Conservation (phyloP, 2,113 vertebrate genomes). For the Hemicordylus capensis region DNA sequence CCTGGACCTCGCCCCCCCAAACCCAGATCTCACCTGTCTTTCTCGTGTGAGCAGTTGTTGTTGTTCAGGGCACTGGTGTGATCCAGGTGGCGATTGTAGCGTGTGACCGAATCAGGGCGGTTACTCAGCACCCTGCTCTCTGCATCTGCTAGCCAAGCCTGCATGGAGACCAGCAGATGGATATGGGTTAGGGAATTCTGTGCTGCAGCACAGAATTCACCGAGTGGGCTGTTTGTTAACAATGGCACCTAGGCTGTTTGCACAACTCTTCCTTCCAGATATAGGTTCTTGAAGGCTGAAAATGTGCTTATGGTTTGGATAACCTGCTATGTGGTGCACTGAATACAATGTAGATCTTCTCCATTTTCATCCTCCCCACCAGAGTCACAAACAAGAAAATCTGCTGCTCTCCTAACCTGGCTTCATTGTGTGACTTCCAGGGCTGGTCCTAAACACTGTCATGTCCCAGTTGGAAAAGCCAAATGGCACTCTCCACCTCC, state of each 20-base stretch:
- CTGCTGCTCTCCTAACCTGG: not conserved
- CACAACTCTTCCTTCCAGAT: not conserved
- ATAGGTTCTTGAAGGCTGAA: not conserved
- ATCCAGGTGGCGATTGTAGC: slow-evolving; percentile 69
- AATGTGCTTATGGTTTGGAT: not conserved
- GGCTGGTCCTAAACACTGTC: not conserved
- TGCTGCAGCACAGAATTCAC: not conserved
- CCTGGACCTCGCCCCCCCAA: too few species aligned
- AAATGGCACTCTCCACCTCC: too few species aligned
- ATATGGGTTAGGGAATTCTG: not conserved
- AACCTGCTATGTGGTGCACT: not conserved
- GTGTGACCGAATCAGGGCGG: slow-evolving; percentile 76
- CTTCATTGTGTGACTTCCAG: not conserved
- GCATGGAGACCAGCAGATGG: not conserved
- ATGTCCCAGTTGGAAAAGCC: not conserved
- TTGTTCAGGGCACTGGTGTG: slow-evolving; percentile 72
- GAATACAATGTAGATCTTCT: not conserved
- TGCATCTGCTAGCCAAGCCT: slow-evolving; percentile 87
- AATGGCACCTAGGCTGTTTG: not conserved
- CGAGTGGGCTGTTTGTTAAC: not conserved
- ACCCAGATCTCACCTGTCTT: slow-evolving; percentile 75
- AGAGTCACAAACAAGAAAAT: too few species aligned
- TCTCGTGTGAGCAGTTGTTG: slow-evolving; percentile 79
- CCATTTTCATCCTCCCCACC: not conserved
- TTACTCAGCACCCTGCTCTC: slow-evolving; percentile 74